Evolutionary conservation across 2,888 invertebrate genomes (phyloP).

Genomic region (Hypena proboscidalis): DNA sequence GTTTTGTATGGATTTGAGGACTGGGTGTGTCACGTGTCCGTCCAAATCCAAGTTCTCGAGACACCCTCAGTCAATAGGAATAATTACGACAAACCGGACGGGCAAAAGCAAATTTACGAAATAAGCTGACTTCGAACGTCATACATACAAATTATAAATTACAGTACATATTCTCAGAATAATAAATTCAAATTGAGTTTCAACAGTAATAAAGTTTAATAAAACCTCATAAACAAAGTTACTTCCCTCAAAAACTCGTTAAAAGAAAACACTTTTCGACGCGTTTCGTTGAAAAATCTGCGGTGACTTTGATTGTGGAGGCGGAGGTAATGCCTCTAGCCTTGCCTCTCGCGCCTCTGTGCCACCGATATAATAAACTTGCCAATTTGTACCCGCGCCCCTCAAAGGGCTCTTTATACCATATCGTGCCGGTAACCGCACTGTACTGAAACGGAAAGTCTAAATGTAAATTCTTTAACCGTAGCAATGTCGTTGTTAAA

Average conservation of each 20-base stretch:
- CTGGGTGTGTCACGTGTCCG: no score
- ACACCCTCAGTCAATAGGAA: no score
- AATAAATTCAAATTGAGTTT: neutral
- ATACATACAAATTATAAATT: no score
- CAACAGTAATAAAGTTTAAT: neutral
- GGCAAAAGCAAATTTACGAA: no score
- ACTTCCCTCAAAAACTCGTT: constrained; percentile 12
- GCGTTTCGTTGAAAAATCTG: constrained; percentile 33
- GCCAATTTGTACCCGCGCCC: constrained; percentile 53
- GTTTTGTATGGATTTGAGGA: no score
- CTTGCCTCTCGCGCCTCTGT: constrained; percentile 33
- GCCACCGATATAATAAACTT: constrained; percentile 58
- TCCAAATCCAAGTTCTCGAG: no score
- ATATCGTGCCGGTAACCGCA: neutral
- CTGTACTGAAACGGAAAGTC: no score
- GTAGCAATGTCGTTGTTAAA: no score
- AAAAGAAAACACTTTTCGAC: constrained; percentile 9
- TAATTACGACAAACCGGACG: no score
- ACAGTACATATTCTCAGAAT: no score
- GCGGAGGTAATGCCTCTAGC: constrained; percentile 42
- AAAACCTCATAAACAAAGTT: constrained; percentile 18
- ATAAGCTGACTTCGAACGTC: no score
- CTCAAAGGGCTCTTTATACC: constrained; percentile 13
- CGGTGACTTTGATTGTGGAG: constrained; percentile 40
- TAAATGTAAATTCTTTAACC: no score